Conservation (phyloP, 2,888 invertebrate genomes). For the Cordilura impudica region DNA sequence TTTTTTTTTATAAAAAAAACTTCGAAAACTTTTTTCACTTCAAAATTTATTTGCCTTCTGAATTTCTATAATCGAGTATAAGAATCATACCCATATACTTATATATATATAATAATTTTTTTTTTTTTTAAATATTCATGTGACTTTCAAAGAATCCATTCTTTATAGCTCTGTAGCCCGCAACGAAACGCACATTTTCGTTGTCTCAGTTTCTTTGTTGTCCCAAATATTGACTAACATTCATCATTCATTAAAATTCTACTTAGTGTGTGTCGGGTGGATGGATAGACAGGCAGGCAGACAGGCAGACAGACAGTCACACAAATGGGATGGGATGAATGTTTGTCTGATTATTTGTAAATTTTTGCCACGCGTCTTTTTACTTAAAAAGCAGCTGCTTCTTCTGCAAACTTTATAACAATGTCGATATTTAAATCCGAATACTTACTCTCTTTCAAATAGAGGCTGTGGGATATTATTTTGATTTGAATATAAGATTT, state of each 20-base stretch:
- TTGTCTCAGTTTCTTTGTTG: constrained; percentile 1
- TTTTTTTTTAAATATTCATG: too few relatives aligned
- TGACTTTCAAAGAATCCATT: neutral
- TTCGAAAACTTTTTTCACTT: too few relatives aligned
- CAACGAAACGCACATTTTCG: neutral
- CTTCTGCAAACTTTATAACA: neutral
- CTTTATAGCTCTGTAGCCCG: neutral
- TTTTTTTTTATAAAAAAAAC: too few relatives aligned
- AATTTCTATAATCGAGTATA: too few relatives aligned
- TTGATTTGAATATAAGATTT: too few relatives aligned
- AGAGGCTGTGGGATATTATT: too few relatives aligned
- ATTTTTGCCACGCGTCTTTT: constrained; percentile 46
- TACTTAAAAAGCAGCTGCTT: constrained; percentile 38
- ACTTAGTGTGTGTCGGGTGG: constrained; percentile 32
- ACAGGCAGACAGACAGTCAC: neutral
- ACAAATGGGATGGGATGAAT: neutral
- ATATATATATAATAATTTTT: too few relatives aligned
- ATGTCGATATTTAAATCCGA: neutral
- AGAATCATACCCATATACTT: too few relatives aligned
- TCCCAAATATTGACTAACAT: constrained; percentile 12
- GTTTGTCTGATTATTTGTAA: constrained; percentile 5
- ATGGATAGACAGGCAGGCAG: neutral
- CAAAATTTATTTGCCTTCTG: too few relatives aligned
- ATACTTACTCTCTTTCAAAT: too few relatives aligned
- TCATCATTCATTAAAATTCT: constrained; percentile 32